Base-by-base conservation (phyloP, 1,140 invertebrate species). In the Drosophila lacteicornis region DNA sequence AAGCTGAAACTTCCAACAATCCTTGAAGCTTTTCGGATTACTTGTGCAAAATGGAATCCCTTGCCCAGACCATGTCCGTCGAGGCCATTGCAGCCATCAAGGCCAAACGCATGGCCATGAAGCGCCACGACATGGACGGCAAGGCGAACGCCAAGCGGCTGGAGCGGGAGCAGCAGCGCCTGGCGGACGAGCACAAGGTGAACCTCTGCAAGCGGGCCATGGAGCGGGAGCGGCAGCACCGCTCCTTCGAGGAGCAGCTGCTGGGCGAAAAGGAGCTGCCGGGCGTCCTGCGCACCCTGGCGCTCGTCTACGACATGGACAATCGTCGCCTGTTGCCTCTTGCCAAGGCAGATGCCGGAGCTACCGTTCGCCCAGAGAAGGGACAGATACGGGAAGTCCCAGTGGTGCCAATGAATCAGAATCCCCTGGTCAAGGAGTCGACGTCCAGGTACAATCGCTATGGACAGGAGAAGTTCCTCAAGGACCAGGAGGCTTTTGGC, bases 41-140 rank as follows among this genome's bases (percentile, higher is more conserved):
- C 4, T 53, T 5, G 2, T 15, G 1, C 6, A 13, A 60, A 58
- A 75, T 50, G 53, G 33, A 76, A 7, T 47, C 56, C 5, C 43
- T 99, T 9, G 97, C 97, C 19, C 97, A 99, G 83, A 96, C 97
- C 57, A 98, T 99, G 97, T 98, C 98, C 4, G 96, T 98, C 3
- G 98, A 99, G 92, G 99, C 98, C 93, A 99, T 99, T 93, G 98
- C 98, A 40, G 98, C 97, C 8, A 98, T 99, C 60, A 99, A 99
- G 94, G 98, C 98, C 0, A 99, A 99, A 94, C 96, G 98, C 93
- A 94, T 99, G 79, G 98, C 98, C 4, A 98, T 98, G 75, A 99
- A 99, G 92, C 36, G 36, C 19, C 19, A 40, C 0, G 36, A n/a
- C 19, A 94, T 98, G 79, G 98, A 97, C 0, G 98, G 97, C 13